Base-by-base conservation (phyloP, 1,140 invertebrate genomes). In the Uloborus diversus region DNA sequence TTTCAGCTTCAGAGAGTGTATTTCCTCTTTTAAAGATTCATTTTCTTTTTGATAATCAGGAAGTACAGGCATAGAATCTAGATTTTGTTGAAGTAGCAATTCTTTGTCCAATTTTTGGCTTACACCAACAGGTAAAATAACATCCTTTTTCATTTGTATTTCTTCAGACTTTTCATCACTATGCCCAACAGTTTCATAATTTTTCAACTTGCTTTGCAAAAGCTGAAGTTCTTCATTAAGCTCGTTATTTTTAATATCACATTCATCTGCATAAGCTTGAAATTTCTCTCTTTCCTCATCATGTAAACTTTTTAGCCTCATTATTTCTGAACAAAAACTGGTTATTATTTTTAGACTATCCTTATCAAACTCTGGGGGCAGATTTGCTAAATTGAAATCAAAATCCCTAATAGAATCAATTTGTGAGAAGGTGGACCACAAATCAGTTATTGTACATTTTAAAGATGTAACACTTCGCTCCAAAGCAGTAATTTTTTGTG, bases 1-100 rank as follows among this genome's bases (percentile, higher is more conserved):
- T 27, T 79, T 79, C 37, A 57, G 57, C 49, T 79, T 79, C 14
- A 59, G 47, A 30, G 53, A 51, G 25, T 59, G 23, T 28, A 68
- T n/a, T 30, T 79, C 64, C 42, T 42, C 20, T 47, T 68, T 79
- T 32, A 68, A 47, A n/a, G 62, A 30, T 59, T 57, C n/a, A 33
- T 79, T 68, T 37, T 65, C 20, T 65, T 37, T 27, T 59, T 59
- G 25, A 7, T 20, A n/a, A 13, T 9, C 37, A 42, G 17, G 17
- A 42, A 23, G 14, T 28, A 25, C n/a, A n/a, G n/a, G n/a, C n/a
- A n/a, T n/a, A 4, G 14, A 13, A 28, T 13, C 5, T 20, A 14
- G 1, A n/a, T 13, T 57, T 57, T 70, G 64, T 17, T 69, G 53
- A n/a, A 70, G 25, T 3, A 57, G n/a, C n/a, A n/a, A 20, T 17